Conservation (phyloP, 2,888 invertebrate genomes). For the Melikaiella ostensackeni region DNA sequence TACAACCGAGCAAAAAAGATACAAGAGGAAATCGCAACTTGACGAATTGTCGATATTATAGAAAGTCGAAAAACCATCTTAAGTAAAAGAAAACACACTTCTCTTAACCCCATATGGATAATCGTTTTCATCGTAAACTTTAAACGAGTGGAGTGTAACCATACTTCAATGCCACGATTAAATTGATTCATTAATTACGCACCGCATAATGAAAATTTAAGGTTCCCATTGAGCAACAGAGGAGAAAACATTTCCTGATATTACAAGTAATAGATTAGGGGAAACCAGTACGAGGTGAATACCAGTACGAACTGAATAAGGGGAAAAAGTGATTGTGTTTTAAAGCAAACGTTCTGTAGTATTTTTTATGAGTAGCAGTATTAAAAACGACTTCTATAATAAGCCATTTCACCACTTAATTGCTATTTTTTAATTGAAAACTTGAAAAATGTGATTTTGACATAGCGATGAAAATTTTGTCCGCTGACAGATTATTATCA, state of each 20-base stretch:
- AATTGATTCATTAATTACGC: neutral
- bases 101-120: neutral
- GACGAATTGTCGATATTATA: slow-evolving; percentile 14
- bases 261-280: no score
- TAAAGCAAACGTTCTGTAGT: no score
- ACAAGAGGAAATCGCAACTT: neutral
- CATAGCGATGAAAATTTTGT: no score
- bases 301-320: no score
- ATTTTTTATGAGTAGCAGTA: no score
- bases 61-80: neutral
- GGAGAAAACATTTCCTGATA: neutral
- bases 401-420: no score
- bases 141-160: neutral
- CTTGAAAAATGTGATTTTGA: no score
- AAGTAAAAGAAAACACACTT: neutral
- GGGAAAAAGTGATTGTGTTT: no score
- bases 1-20: neutral
- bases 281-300: no score
- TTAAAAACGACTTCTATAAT: no score
- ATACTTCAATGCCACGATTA: neutral
- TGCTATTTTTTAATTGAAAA: no score
- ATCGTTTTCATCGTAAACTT: neutral
- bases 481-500: no score
- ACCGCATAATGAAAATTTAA: neutral
- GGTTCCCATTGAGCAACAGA: neutral